Evolutionary conservation across 2,888 invertebrate species (phyloP).

Genomic region (Drosophila limbata): DNA sequence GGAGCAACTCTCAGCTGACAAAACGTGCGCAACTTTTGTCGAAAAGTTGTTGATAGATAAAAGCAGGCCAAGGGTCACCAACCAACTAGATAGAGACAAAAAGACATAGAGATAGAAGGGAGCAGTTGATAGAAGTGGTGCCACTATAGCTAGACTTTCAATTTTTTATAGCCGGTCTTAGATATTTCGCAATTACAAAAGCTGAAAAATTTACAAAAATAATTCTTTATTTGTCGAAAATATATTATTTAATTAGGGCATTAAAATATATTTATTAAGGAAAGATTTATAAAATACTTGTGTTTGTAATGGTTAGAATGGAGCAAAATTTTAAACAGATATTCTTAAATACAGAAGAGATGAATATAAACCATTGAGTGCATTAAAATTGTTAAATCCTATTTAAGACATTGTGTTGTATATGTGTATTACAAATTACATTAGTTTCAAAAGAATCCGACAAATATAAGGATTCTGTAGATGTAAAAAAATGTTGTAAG

Average conservation of each 20-base stretch:
- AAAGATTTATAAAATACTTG: background rate
- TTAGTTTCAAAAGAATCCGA: too few species aligned
- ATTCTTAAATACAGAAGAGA: too few species aligned
- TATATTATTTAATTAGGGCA: too few species aligned
- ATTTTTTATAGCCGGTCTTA: background rate
- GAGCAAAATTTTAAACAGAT: too few species aligned
- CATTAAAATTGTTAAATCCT: too few species aligned
- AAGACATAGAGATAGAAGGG: background rate
- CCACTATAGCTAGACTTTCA: background rate
- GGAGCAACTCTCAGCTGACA: slow-evolving; percentile 32
- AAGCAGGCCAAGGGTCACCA: slow-evolving; percentile 65
- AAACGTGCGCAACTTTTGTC: slow-evolving; percentile 65
- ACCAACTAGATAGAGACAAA: slow-evolving; percentile 7
- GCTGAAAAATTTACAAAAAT: background rate
- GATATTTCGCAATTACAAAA: background rate
- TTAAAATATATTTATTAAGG: background rate
- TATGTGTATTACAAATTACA: too few species aligned
- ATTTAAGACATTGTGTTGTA: too few species aligned
- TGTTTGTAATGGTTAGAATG: background rate
- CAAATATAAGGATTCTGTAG: too few species aligned
- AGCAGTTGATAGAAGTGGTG: background rate
- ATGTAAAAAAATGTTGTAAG: too few species aligned
- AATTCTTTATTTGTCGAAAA: background rate
- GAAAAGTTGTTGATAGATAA: slow-evolving; percentile 71
- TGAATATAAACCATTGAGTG: too few species aligned